Percentiles rank a stretch among this genome's conserved stretches.
Evolutionary conservation across 1,140 invertebrate species (phyloP).

Genomic region (Bombus sylvicola): DNA sequence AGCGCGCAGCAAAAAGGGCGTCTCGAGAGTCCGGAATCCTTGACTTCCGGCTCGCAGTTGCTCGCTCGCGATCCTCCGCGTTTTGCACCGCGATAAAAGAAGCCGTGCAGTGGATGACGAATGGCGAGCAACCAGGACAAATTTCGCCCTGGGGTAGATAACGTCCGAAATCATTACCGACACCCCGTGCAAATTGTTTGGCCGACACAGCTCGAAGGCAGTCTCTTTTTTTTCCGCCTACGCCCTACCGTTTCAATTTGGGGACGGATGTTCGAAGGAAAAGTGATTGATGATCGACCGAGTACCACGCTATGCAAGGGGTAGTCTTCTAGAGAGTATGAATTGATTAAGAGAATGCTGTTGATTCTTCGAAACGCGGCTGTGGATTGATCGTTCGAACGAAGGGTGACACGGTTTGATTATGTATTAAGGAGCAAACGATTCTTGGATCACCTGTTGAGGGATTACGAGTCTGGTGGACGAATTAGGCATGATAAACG

Average conservation of each 20-base stretch:
- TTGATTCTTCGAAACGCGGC: not conserved
- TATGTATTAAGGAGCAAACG: not conserved
- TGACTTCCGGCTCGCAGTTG: not conserved
- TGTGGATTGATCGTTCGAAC: not conserved
- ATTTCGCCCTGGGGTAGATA: constrained; percentile 63
- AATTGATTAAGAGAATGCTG: constrained; percentile 29
- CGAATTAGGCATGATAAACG: not conserved
- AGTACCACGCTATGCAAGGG: too few species aligned
- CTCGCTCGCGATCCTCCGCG: constrained; percentile 30
- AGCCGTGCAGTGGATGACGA: constrained; percentile 50
- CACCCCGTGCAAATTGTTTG: constrained; percentile 58
- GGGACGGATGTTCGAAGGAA: constrained; percentile 5
- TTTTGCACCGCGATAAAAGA: constrained; percentile 41
- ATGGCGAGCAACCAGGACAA: constrained; percentile 50
- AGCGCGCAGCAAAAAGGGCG: constrained; percentile 22
- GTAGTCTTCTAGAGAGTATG: not conserved
- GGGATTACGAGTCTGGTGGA: not conserved
- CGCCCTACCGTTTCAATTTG: constrained; percentile 8
- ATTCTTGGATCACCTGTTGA: not conserved
- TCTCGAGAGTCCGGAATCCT: not conserved
- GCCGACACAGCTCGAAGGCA: constrained; percentile 3
- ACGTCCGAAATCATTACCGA: constrained; percentile 56
- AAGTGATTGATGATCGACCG: constrained; percentile 32
- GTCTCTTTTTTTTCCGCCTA: not conserved
- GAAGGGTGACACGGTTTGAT: not conserved